Evolutionary conservation across 2,888 invertebrate genomes (phyloP).

Genomic region (Fissipunctia ypsillon): DNA sequence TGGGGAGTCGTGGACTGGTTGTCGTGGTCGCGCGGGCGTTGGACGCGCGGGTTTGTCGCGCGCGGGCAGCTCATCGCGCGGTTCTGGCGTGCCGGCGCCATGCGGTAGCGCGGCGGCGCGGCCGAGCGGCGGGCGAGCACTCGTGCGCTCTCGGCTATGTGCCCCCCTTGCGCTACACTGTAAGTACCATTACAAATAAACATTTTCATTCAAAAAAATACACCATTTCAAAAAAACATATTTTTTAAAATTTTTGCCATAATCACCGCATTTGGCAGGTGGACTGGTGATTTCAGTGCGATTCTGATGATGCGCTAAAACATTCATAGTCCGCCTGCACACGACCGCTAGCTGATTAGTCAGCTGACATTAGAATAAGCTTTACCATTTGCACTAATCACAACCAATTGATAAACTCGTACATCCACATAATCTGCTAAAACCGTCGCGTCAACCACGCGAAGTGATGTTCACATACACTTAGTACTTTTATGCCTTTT

Average conservation of each 20-base stretch:
- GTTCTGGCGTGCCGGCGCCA: slow-evolving; percentile 75
- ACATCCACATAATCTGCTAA: slow-evolving; percentile 3
- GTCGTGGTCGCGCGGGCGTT: slow-evolving; percentile 69
- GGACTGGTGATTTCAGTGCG: slow-evolving; percentile 40
- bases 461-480: slow-evolving; percentile 31
- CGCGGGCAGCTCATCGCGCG: slow-evolving; percentile 74
- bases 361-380: neutral
- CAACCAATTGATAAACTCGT: neutral
- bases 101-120: slow-evolving; percentile 86
- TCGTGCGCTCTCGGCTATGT: slow-evolving; percentile 90
- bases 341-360: neutral
- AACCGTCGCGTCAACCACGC: slow-evolving; percentile 9
- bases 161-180: slow-evolving; percentile 90
- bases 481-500: slow-evolving; percentile 35
- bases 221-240: neutral
- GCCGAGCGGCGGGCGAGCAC: slow-evolving; percentile 86
- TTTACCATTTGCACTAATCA: neutral
- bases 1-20: slow-evolving; percentile 84
- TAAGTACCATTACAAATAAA: slow-evolving; percentile 76
- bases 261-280: slow-evolving; percentile 39
- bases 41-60: slow-evolving; percentile 62
- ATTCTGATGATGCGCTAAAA: neutral
- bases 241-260: neutral
- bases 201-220: slow-evolving; percentile 11
- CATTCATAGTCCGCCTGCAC: neutral